Evolutionary conservation across 2,113 vertebrate genomes (phyloP).

Genomic region (Plectropomus leopardus): DNA sequence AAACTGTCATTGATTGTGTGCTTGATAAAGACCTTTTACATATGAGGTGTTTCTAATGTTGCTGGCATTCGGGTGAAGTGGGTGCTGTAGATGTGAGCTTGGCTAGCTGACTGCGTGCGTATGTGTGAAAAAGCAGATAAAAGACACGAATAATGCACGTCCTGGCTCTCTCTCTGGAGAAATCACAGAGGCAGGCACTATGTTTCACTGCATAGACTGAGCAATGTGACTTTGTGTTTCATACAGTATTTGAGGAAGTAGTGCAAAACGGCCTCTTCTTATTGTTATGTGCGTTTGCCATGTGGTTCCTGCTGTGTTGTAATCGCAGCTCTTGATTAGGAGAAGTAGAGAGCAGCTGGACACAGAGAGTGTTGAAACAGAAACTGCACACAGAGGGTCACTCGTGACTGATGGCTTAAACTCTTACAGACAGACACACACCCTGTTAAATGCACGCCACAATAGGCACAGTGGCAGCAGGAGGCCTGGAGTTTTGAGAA

Average conservation of each 20-base stretch:
- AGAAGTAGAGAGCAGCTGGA: constrained; percentile 44
- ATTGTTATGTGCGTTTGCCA: constrained; percentile 36
- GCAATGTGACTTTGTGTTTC: constrained; percentile 17
- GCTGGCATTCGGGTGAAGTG: constrained; percentile 54
- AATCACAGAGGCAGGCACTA: constrained; percentile 28
- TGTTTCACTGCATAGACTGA: neutral
- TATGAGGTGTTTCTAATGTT: constrained; percentile 35
- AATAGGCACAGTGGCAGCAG: constrained; percentile 5
- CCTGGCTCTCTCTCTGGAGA: constrained; percentile 18
- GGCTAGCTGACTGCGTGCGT: constrained; percentile 25
- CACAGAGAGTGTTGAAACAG: constrained; percentile 9
- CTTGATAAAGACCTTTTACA: constrained; percentile 26
- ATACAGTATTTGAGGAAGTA: constrained; percentile 57
- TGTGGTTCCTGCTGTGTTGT: constrained; percentile 64
- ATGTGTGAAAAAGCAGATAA: constrained; percentile 49
- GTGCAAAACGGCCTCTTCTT: constrained; percentile 12
- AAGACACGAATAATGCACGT: constrained; percentile 2
- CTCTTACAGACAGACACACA: neutral
- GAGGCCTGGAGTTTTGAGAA: constrained; percentile 25
- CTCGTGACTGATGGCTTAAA: constrained; percentile 17
- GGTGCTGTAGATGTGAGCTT: constrained; percentile 48
- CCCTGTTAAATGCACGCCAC: constrained; percentile 13
- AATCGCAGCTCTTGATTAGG: constrained; percentile 56
- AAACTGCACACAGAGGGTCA: constrained; percentile 15
- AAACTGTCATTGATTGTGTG: neutral